These are phyloP conservation scores for Syrmaticus mikado DNA, from an alignment of 2,113 vertebrate genomes.

Conservation along the genomic window DNA sequence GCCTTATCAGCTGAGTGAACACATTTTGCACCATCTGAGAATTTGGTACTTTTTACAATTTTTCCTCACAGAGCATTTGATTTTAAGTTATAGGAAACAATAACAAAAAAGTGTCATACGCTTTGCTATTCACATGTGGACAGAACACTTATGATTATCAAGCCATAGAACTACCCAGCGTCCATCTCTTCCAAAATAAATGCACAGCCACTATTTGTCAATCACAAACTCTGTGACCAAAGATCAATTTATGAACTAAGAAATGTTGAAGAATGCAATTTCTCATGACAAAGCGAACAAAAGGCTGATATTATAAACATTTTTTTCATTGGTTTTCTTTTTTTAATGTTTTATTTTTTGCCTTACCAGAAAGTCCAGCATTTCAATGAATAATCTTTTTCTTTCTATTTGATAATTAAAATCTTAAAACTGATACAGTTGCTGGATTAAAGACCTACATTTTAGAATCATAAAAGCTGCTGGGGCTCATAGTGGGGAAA, in stretches of 20 bases:
- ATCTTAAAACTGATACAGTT: background rate
- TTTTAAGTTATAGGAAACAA: background rate
- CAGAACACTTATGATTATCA: background rate
- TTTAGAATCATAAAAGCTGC: background rate
- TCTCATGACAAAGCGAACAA: background rate
- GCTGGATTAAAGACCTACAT: background rate
- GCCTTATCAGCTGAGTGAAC: background rate
- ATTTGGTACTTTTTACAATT: background rate
- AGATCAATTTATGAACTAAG: background rate
- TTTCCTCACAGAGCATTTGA: background rate
- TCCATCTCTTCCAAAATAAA: conserved; percentile 23
- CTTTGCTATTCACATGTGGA: background rate
- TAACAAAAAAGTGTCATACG: background rate
- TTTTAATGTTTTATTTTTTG: background rate
- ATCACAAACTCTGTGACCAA: background rate
- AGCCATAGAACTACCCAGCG: background rate
- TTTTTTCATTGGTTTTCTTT: background rate
- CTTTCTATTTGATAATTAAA: background rate
- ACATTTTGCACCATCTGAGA: background rate
- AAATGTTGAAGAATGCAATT: background rate
- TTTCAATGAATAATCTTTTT: background rate
- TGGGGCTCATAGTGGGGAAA: background rate
- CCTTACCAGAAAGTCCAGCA: background rate
- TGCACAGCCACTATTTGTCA: background rate
- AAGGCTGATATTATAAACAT: background rate